These are phyloP conservation scores for Phalera bucephala DNA, from an alignment of 2,888 invertebrate genomes.

Conservation along the genomic window DNA sequence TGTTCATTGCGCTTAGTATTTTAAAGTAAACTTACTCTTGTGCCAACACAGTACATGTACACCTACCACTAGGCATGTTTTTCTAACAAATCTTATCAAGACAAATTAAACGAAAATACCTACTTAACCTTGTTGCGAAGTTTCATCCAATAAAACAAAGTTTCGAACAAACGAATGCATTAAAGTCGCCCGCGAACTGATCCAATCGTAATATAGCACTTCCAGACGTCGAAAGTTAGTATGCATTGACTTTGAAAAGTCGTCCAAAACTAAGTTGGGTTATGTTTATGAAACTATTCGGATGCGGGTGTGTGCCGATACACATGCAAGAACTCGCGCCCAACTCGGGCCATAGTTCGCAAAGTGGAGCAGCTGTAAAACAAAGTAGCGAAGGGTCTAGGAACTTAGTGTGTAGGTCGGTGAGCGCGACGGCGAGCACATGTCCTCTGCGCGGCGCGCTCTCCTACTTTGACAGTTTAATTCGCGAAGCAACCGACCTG, in stretches of 20 bases:
- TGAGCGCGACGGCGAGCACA: slow-evolving; percentile 49
- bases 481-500: slow-evolving; percentile 51
- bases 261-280: slow-evolving; percentile 83
- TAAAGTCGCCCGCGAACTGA: slow-evolving; percentile 78
- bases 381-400: slow-evolving; percentile 83
- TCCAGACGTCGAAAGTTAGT: slow-evolving; percentile 82
- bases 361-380: slow-evolving; percentile 83
- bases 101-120: slow-evolving; percentile 60
- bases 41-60: too few species aligned
- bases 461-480: slow-evolving; percentile 71
- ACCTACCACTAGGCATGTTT: too few species aligned
- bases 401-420: slow-evolving; percentile 78
- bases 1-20: too few species aligned
- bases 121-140: slow-evolving; percentile 68
- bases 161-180: slow-evolving; percentile 81
- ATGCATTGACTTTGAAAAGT: slow-evolving; percentile 84
- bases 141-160: slow-evolving; percentile 77
- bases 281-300: slow-evolving; percentile 83
- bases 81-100: too few species aligned
- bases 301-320: slow-evolving; percentile 80
- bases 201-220: slow-evolving; percentile 81
- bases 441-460: slow-evolving; percentile 43
- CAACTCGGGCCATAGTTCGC: slow-evolving; percentile 82
- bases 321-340: slow-evolving; percentile 82
- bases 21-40: too few species aligned